Evolutionary conservation across 2,797 vertebrate species (phyloP).

Genomic region (Sebastes alutus): DNA sequence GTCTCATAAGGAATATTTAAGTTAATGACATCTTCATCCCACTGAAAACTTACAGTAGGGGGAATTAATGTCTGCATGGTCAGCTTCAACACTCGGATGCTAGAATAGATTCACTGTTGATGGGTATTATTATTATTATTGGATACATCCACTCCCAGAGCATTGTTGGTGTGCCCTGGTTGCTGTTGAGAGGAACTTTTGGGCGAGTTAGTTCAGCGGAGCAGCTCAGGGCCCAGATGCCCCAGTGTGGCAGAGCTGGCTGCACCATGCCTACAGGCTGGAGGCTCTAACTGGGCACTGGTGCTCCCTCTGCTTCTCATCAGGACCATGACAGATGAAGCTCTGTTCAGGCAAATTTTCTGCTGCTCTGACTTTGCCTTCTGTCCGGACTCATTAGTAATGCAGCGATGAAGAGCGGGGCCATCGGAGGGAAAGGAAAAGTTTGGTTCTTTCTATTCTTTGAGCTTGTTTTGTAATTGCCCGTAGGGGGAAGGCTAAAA

Average conservation of each 20-base stretch:
- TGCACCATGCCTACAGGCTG: conserved; percentile 45
- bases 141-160: not conserved
- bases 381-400: conserved; percentile 74
- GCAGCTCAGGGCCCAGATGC: conserved; percentile 61
- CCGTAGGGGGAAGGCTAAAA: conserved; percentile 12
- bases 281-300: conserved; percentile 65
- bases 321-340: conserved; percentile 81
- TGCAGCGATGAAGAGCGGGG: conserved; percentile 63
- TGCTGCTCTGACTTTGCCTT: conserved; percentile 79
- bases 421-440: conserved; percentile 51
- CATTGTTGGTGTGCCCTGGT: not conserved
- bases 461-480: conserved; percentile 53
- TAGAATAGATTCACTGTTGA: not conserved
- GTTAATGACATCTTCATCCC: not conserved
- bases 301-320: conserved; percentile 70
- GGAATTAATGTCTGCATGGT: not conserved
- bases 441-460: conserved; percentile 47
- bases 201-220: conserved; percentile 61
- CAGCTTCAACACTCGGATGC: not conserved
- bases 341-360: conserved; percentile 81
- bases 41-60: not conserved
- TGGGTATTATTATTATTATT: not conserved
- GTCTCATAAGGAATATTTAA: not conserved
- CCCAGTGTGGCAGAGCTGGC: conserved; percentile 45
- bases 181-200: conserved; percentile 41